phyloP scores from a whole-genome alignment of 1,140 invertebrate genomes.

The Drosophila triauraria region DNA sequence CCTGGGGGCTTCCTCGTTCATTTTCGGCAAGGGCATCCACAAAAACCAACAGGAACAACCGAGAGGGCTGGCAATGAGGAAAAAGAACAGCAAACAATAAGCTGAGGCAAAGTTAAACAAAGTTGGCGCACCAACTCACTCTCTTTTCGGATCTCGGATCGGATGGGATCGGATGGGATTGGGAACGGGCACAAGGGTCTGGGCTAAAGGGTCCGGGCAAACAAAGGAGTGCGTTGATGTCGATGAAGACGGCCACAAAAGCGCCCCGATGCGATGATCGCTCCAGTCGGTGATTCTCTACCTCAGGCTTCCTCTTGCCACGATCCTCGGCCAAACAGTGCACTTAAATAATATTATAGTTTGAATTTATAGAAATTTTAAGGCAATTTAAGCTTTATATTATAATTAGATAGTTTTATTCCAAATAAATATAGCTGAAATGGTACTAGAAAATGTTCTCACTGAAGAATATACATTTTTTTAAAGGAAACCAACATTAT shows the following conservation, averaged over 20 bases:
- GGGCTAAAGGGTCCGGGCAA: slow-evolving; percentile 29
- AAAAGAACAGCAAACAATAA: slow-evolving; percentile 63
- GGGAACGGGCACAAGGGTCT: slow-evolving; percentile 28
- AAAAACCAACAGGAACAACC: slow-evolving; percentile 60
- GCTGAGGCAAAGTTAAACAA: slow-evolving; percentile 72
- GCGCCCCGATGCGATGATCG: slow-evolving; percentile 77
- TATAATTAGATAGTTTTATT: no score
- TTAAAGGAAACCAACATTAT: not conserved
- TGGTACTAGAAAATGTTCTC: no score
- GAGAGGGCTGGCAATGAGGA: slow-evolving; percentile 30
- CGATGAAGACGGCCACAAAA: slow-evolving; percentile 71
- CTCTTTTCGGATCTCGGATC: slow-evolving; percentile 18
- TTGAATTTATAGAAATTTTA: no score
- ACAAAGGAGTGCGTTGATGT: slow-evolving; percentile 58
- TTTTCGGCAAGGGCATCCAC: slow-evolving; percentile 58
- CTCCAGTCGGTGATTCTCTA: slow-evolving; percentile 53
- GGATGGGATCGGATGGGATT: slow-evolving; percentile 29
- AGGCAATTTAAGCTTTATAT: no score
- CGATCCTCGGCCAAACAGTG: not conserved
- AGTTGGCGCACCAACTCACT: slow-evolving; percentile 67
- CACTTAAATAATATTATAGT: not conserved
- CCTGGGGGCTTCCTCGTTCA: slow-evolving; percentile 16
- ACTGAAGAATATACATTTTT: no score
- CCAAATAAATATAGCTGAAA: no score
- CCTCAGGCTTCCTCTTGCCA: slow-evolving; percentile 9